Conservation (phyloP, 2,797 vertebrate species). For the Poeciliopsis presidionis region DNA sequence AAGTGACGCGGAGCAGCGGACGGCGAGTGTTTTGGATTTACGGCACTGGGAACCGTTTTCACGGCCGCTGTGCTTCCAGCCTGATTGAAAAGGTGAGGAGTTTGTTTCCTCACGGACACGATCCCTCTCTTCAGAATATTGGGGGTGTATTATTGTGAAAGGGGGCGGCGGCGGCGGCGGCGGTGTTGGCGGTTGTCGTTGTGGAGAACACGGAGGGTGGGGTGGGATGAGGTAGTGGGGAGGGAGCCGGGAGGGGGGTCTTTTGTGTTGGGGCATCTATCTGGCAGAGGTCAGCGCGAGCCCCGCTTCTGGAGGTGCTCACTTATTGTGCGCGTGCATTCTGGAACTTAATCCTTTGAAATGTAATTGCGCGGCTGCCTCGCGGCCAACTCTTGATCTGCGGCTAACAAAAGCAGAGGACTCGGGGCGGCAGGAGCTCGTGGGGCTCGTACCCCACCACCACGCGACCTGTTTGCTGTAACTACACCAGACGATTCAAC, state of each 20-base stretch:
- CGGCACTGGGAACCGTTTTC: conserved; percentile 37
- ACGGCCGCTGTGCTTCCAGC: conserved; percentile 49
- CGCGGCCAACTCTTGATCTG: conserved; percentile 24
- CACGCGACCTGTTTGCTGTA: neutral
- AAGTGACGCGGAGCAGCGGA: conserved; percentile 36
- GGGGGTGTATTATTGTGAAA: conserved; percentile 39
- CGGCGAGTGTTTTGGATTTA: conserved; percentile 38
- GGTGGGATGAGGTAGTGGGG: neutral
- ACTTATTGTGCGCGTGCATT: neutral
- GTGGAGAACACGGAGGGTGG: neutral
- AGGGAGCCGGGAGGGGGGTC: conserved; percentile 29
- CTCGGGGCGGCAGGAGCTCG: neutral
- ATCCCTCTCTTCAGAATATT: conserved; percentile 10
- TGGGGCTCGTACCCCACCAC: neutral
- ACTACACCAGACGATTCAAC: neutral
- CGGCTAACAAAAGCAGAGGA: conserved; percentile 3
- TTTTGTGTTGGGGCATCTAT: conserved; percentile 70
- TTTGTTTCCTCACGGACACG: neutral
- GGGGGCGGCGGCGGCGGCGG: conserved; percentile 41
- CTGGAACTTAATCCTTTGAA: conserved; percentile 6
- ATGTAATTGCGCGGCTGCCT: conserved; percentile 28
- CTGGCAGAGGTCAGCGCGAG: conserved; percentile 41
- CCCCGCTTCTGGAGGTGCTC: conserved; percentile 7
- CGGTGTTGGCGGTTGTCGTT: conserved; percentile 10
- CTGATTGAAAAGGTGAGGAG: conserved; percentile 58